These are phyloP conservation scores for Drosophila baimaii DNA, from an alignment of 1,140 invertebrate species.

Conservation along the genomic window DNA sequence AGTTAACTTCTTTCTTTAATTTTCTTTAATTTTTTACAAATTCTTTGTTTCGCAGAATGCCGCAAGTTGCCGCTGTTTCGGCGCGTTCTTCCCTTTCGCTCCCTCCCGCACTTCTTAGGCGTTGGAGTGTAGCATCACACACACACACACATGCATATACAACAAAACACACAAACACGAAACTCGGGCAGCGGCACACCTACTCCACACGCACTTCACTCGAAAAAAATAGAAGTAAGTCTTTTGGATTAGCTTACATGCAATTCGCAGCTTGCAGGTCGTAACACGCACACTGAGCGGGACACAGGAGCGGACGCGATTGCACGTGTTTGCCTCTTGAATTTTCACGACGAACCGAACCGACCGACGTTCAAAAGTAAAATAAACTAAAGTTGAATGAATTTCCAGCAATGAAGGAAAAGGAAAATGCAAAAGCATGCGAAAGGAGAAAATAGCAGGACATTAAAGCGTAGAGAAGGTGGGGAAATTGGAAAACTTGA, in stretches of 20 bases:
- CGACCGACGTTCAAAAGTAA: conserved; percentile 7
- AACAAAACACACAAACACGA: neutral
- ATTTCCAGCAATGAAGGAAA: too few relatives aligned
- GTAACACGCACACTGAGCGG: conserved; percentile 5
- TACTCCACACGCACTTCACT: conserved; percentile 3
- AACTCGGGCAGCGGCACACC: neutral
- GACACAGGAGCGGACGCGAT: neutral
- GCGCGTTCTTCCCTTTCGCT: conserved; percentile 7
- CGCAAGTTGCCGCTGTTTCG: conserved; percentile 13
- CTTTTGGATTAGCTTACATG: conserved; percentile 9
- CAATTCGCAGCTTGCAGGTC: conserved; percentile 10
- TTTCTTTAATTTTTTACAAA: neutral
- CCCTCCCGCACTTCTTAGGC: neutral
- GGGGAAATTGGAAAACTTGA: too few relatives aligned
- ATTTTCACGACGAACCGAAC: conserved; percentile 4
- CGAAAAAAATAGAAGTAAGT: conserved; percentile 6
- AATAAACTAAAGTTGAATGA: neutral
- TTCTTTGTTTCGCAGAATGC: conserved; percentile 2
- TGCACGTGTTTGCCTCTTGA: neutral
- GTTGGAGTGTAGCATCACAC: neutral
- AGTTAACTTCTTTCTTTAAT: neutral
- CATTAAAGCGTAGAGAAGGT: neutral
- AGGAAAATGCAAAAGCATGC: neutral
- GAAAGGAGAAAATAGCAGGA: neutral
- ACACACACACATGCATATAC: too few relatives aligned